These are phyloP conservation scores for Dicaeum eximium DNA, from an alignment of 2,113 vertebrate species.

Conservation along the genomic window DNA sequence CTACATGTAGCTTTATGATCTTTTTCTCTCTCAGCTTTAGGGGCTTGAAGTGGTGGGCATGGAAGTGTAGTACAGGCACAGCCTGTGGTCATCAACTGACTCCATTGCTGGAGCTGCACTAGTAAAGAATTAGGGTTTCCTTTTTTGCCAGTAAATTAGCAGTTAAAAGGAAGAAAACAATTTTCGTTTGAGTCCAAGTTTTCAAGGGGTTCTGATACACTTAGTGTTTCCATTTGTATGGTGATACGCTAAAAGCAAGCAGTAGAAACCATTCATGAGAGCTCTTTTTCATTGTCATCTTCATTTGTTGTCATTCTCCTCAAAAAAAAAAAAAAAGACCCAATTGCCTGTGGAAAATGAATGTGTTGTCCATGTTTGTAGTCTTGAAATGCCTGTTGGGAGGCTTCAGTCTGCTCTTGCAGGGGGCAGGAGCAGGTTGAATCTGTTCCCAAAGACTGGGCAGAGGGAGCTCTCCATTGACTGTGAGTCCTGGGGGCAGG, in stretches of 20 bases:
- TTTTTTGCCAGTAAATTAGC: background rate
- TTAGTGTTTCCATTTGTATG: conserved; percentile 27
- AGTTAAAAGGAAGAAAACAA: background rate
- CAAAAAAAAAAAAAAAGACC: background rate
- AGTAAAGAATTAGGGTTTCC: background rate
- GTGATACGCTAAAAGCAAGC: background rate
- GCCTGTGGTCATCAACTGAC: background rate
- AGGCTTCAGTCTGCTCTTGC: background rate
- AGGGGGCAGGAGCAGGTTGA: background rate
- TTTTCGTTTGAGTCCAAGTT: background rate
- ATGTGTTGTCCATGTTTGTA: conserved; percentile 19
- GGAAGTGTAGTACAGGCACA: background rate
- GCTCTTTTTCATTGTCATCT: conserved; percentile 30
- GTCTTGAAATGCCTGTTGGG: background rate
- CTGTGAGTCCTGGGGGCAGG: background rate
- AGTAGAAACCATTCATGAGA: background rate
- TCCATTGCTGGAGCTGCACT: background rate
- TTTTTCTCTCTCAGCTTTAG: background rate
- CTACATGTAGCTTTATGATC: background rate
- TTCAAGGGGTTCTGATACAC: background rate
- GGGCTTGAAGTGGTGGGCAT: background rate
- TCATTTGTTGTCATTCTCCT: conserved; percentile 17
- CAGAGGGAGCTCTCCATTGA: background rate
- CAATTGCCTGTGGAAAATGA: background rate
- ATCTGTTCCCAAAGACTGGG: background rate